A percentile compares a stretch with the other conserved stretches of the same genome.
These are phyloP conservation scores for Psephotus haematonotus DNA, from an alignment of 2,113 vertebrate genomes.

Conservation along the genomic window DNA sequence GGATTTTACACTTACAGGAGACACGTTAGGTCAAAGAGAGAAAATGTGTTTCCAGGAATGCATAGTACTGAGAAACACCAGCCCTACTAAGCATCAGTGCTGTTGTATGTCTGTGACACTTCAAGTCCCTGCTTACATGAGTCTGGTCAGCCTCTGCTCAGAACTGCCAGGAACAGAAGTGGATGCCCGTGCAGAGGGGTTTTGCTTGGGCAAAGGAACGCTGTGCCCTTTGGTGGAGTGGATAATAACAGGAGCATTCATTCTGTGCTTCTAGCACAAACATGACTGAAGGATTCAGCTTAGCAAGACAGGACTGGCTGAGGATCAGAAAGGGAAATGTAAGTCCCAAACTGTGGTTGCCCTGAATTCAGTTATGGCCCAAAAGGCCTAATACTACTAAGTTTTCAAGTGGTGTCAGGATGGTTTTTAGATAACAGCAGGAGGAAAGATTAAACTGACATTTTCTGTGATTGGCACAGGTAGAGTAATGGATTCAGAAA, in stretches of 20 bases:
- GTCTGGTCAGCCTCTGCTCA: neutral
- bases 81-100: neutral
- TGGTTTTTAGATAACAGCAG: neutral
- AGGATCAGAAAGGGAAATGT: neutral
- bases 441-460: neutral
- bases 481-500: neutral
- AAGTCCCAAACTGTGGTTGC: neutral
- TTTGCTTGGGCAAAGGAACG: neutral
- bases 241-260: neutral
- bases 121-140: neutral
- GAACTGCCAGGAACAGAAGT: neutral
- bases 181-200: neutral
- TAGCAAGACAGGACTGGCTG: neutral
- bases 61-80: neutral
- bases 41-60: neutral
- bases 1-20: neutral
- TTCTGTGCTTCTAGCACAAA: neutral
- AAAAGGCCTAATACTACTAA: neutral
- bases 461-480: neutral
- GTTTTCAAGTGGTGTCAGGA: neutral
- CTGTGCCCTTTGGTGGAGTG: neutral
- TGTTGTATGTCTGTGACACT: too few species aligned
- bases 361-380: neutral
- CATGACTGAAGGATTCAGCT: neutral
- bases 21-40: neutral